A percentile compares a stretch with the other conserved stretches of the same genome.
Evolutionary conservation across 2,888 invertebrate genomes (phyloP).

Genomic region (Pachydiplax longipennis): DNA sequence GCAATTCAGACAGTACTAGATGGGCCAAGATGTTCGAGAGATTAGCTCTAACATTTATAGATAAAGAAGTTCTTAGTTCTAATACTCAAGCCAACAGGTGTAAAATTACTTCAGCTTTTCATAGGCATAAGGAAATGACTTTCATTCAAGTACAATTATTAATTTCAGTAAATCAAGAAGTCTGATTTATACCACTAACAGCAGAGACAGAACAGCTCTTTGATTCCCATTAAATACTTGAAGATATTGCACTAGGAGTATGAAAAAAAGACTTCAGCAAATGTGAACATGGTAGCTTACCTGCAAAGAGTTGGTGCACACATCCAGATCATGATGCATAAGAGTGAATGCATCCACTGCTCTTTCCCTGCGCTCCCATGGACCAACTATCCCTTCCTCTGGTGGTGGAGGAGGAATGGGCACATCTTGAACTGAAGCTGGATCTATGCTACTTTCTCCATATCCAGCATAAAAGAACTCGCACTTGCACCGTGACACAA

Average conservation of each 20-base stretch:
- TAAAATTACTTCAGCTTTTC: too few relatives aligned
- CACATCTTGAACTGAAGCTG: constrained; percentile 68
- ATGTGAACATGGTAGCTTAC: constrained; percentile 57
- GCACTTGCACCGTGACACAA: constrained; percentile 96
- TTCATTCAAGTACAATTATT: too few relatives aligned
- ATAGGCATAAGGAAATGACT: too few relatives aligned
- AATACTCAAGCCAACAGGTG: neutral
- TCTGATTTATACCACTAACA: too few relatives aligned
- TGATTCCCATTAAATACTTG: neutral
- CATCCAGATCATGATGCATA: constrained; percentile 97
- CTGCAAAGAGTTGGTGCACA: constrained; percentile 93
- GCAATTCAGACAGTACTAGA: too few relatives aligned
- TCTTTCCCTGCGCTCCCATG: constrained; percentile 82
- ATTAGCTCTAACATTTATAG: too few relatives aligned
- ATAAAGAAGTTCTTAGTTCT: neutral
- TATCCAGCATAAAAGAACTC: constrained; percentile 97
- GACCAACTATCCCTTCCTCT: constrained; percentile 70
- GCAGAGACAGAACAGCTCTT: too few relatives aligned
- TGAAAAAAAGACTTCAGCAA: neutral
- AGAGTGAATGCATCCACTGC: constrained; percentile 97
- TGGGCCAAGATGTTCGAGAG: too few relatives aligned
- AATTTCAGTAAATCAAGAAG: too few relatives aligned
- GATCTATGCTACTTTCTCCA: constrained; percentile 80
- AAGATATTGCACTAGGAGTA: neutral
- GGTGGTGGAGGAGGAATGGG: constrained; percentile 71